These are phyloP conservation scores for Catharus minimus DNA, from an alignment of 2,113 vertebrate species.

Conservation along the genomic window DNA sequence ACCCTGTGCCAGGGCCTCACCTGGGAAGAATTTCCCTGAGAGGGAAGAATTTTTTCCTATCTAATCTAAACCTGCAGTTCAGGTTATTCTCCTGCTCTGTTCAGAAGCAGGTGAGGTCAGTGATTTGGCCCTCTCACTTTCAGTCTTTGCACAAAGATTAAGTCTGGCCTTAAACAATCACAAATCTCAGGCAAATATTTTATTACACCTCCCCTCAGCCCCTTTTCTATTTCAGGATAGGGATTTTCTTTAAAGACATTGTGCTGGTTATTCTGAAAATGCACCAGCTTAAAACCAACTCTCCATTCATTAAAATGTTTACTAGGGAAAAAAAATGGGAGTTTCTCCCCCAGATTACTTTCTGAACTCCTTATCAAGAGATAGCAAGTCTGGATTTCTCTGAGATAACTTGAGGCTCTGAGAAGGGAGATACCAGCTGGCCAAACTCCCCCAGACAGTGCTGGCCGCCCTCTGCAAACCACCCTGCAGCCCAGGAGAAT, in stretches of 20 bases:
- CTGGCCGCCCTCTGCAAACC: not conserved
- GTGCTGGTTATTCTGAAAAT: not conserved
- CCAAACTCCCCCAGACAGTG: not conserved
- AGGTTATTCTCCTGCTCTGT: not conserved
- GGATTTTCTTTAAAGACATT: not conserved
- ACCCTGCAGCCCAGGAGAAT: not conserved
- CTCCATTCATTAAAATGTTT: not conserved
- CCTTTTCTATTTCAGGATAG: not conserved
- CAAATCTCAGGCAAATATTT: not conserved
- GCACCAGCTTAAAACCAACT: not conserved
- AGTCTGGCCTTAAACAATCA: not conserved
- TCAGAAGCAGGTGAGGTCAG: not conserved
- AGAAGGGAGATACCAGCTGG: not conserved
- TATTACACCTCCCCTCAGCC: not conserved
- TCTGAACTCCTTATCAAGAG: not conserved
- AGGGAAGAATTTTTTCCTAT: not conserved
- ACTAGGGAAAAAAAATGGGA: not conserved
- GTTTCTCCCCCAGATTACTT: not conserved
- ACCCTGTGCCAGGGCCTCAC: not conserved
- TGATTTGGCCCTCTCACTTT: not conserved
- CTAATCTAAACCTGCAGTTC: not conserved
- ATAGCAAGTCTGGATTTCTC: not conserved
- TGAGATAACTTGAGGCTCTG: not conserved
- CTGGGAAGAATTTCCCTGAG: not conserved
- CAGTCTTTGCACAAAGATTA: not conserved